These are phyloP conservation scores for Neosilurus mollespiculum DNA, from an alignment of 2,797 vertebrate species.

Conservation along the genomic window DNA sequence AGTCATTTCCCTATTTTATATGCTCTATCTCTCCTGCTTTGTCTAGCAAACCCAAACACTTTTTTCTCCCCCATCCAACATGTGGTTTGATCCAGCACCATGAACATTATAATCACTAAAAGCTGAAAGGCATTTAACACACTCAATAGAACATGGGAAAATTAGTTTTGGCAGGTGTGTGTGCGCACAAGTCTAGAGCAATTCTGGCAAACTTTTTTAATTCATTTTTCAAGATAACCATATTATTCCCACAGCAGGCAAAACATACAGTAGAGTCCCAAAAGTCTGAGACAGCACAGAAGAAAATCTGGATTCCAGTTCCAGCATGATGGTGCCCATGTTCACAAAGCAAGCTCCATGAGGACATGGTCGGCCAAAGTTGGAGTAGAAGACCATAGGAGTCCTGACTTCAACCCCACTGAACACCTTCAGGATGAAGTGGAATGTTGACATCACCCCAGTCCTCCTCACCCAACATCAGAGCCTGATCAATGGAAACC, in stretches of 20 bases:
- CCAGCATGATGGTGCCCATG: not conserved
- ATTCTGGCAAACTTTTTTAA: slow-evolving; percentile 7
- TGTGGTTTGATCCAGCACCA: not conserved
- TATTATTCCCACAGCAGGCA: not conserved
- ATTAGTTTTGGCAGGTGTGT: slow-evolving; percentile 1
- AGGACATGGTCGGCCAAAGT: not conserved
- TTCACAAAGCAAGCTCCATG: not conserved
- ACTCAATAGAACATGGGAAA: not conserved
- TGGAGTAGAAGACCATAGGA: not conserved
- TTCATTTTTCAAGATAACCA: not conserved
- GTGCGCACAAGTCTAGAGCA: not conserved
- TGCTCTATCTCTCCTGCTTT: not conserved
- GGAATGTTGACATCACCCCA: too few relatives aligned
- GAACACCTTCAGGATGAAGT: too few relatives aligned
- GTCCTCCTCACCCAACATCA: too few relatives aligned
- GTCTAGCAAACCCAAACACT: not conserved
- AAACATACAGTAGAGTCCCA: not conserved
- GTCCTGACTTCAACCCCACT: too few relatives aligned
- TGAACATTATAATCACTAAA: not conserved
- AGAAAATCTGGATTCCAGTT: not conserved
- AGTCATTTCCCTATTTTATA: not conserved
- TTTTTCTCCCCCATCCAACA: not conserved
- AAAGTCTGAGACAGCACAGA: not conserved
- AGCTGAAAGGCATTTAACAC: not conserved
- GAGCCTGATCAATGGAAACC: too few relatives aligned